These are phyloP conservation scores for Pterois miles DNA, from an alignment of 2,797 vertebrate species.

Conservation along the genomic window DNA sequence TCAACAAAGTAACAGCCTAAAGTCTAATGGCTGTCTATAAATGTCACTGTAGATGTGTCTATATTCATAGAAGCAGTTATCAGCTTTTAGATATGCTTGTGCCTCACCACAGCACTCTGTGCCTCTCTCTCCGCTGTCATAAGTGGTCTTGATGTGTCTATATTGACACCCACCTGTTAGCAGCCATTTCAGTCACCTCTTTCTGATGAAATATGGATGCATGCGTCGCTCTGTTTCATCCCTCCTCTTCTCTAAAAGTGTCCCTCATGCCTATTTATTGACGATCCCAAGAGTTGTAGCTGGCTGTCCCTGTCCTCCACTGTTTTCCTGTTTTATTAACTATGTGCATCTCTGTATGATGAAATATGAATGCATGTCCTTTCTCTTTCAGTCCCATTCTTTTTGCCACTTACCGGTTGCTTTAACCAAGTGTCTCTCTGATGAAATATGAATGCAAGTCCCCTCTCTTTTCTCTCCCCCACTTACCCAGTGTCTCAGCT, in stretches of 20 bases:
- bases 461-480: conserved; percentile 36
- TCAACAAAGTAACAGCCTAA: conserved; percentile 37
- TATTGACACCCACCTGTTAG: conserved; percentile 71
- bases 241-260: conserved; percentile 51
- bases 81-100: conserved; percentile 63
- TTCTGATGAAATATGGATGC: conserved; percentile 72
- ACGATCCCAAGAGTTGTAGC: conserved; percentile 42
- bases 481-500: conserved; percentile 32
- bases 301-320: conserved; percentile 26
- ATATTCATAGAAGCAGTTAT: conserved; percentile 72
- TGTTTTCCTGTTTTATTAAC: conserved; percentile 64
- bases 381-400: conserved; percentile 43
- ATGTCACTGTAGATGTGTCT: conserved; percentile 49
- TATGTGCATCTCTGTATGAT: conserved; percentile 46
- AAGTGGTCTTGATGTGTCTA: conserved; percentile 63
- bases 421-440: conserved; percentile 54
- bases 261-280: conserved; percentile 69
- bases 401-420: conserved; percentile 57
- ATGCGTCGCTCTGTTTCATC: conserved; percentile 23
- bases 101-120: conserved; percentile 38
- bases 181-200: conserved; percentile 51
- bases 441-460: conserved; percentile 72
- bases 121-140: neutral
- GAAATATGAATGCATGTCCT: conserved; percentile 74
- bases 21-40: conserved; percentile 65